phyloP scores from a whole-genome alignment of 2,113 vertebrate genomes.

The Pelvicachromis taeniatus region DNA sequence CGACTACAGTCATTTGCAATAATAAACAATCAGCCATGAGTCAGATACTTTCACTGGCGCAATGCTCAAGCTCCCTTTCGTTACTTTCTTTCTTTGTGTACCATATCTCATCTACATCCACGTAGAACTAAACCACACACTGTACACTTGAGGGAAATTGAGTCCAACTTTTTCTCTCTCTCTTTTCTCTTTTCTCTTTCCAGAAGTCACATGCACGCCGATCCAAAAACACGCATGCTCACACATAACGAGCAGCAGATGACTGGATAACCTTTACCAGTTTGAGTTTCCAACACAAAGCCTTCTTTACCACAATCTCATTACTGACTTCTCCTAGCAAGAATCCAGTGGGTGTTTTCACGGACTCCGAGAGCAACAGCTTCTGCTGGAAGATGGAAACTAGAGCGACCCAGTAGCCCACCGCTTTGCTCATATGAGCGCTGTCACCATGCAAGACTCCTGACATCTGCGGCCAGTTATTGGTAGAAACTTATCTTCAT shows the following conservation, averaged over 20 bases:
- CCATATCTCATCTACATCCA: background rate
- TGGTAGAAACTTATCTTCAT: conserved; percentile 46
- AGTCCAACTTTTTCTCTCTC: background rate
- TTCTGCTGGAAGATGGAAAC: conserved; percentile 39
- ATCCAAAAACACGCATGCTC: background rate
- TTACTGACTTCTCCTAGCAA: conserved; percentile 46
- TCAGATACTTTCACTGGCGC: conserved; percentile 63
- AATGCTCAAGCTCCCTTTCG: background rate
- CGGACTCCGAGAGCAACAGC: background rate
- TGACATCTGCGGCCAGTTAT: conserved; percentile 61
- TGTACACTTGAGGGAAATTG: background rate
- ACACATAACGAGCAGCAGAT: conserved; percentile 51
- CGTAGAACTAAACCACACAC: background rate
- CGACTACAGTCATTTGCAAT: conserved; percentile 43
- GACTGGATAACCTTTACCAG: conserved; percentile 33
- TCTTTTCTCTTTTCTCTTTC: background rate
- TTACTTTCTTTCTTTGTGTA: background rate
- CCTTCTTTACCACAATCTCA: conserved; percentile 30
- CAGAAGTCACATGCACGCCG: background rate
- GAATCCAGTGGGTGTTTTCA: conserved; percentile 62
- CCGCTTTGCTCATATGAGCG: background rate
- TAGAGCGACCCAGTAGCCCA: conserved; percentile 28
- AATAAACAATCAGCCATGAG: conserved; percentile 59
- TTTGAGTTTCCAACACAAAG: conserved; percentile 14
- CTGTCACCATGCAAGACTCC: conserved; percentile 30